phyloP scores from a whole-genome alignment of 1,140 invertebrate species.

The Lycorma delicatula region DNA sequence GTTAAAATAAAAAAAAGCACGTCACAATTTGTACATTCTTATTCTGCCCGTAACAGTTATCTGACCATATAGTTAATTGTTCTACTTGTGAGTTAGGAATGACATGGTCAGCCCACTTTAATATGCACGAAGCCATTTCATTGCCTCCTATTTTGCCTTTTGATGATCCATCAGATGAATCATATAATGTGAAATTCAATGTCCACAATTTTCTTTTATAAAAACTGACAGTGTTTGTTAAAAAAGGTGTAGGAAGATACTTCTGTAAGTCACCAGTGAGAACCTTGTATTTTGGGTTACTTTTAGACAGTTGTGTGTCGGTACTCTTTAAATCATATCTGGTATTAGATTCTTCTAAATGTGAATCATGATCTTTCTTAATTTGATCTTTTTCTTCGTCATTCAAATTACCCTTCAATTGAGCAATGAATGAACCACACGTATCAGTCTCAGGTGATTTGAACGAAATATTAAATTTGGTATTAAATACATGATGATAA shows the following conservation, averaged over 20 bases:
- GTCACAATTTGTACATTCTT: constrained; percentile 3
- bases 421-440: constrained; percentile 2
- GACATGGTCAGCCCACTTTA: constrained; percentile 15
- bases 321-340: not conserved
- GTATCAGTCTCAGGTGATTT: constrained; percentile 8
- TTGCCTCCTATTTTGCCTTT: constrained; percentile 14
- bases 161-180: constrained; percentile 12
- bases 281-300: not conserved
- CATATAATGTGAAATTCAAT: constrained; percentile 9
- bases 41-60: constrained; percentile 8
- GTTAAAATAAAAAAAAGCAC: not conserved
- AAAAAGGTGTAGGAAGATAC: constrained; percentile 9
- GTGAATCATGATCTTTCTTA: not conserved
- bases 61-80: constrained; percentile 2
- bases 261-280: constrained; percentile 10
- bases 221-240: constrained; percentile 13
- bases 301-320: not conserved
- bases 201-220: constrained; percentile 16
- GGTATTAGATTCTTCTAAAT: not conserved
- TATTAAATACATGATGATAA: constrained; percentile 5
- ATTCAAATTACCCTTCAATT: not conserved
- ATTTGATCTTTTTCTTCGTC: not conserved
- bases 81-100: constrained; percentile 5
- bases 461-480: constrained; percentile 5
- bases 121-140: constrained; percentile 11